Percentiles rank a stretch among this genome's conserved stretches.
Conservation (phyloP, 2,888 invertebrate genomes). For the Ormyrus labotus region DNA sequence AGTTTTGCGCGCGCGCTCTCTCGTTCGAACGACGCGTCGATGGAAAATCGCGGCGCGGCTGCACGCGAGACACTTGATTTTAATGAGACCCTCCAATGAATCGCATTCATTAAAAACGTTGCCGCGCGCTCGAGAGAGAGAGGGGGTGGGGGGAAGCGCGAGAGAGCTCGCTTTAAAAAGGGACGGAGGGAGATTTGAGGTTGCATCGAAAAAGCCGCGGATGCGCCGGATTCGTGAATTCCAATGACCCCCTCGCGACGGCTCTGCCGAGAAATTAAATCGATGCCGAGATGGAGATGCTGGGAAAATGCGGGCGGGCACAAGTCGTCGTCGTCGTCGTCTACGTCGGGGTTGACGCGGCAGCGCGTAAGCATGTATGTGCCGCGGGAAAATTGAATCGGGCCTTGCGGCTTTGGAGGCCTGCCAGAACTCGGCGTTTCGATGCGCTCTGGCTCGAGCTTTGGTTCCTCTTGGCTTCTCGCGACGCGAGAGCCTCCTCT, state of each 20-base stretch:
- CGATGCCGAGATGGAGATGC: slow-evolving; percentile 39
- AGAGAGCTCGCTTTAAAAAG: slow-evolving; percentile 24
- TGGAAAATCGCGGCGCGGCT: slow-evolving; percentile 26
- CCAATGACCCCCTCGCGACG: slow-evolving; percentile 31
- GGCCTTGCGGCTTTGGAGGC: slow-evolving; percentile 61
- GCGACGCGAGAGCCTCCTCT: slow-evolving; percentile 4
- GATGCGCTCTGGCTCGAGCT: slow-evolving; percentile 47
- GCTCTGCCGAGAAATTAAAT: slow-evolving; percentile 34
- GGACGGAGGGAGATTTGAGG: neutral
- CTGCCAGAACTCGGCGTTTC: slow-evolving; percentile 65
- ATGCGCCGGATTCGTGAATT: slow-evolving; percentile 35
- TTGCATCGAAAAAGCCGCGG: slow-evolving; percentile 16
- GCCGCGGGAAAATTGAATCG: slow-evolving; percentile 69
- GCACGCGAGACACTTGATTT: slow-evolving; percentile 59
- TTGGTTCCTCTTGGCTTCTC: slow-evolving; percentile 34
- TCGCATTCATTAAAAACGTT: slow-evolving; percentile 65
- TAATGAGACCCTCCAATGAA: slow-evolving; percentile 69
- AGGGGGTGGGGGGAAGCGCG: neutral
- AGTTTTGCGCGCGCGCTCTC: slow-evolving; percentile 23
- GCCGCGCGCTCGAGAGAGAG: neutral
- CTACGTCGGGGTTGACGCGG: neutral
- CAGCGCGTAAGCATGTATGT: neutral
- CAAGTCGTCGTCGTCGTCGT: neutral
- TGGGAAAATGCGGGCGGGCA: neutral
- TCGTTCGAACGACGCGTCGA: neutral